Evolutionary conservation across 2,797 vertebrate species (phyloP), one percentile per base, ranked within the genome.

Genomic region (Poeciliopsis turneri): DNA sequence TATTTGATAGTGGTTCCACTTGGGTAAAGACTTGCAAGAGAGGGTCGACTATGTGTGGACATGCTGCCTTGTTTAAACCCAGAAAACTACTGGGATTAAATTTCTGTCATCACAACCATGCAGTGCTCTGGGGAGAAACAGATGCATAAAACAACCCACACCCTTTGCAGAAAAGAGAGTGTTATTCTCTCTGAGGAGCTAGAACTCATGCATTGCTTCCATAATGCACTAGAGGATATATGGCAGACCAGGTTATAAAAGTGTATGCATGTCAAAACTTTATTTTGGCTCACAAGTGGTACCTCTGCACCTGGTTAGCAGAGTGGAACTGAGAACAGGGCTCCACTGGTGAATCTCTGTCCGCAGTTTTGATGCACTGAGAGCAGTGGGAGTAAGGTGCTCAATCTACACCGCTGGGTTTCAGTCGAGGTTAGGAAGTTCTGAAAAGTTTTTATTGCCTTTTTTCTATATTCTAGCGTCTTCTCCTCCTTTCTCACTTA

Each of bases 261-360:
- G 73, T 78, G 77, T 53, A 55, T 84, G 41, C 75, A 83, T 74
- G 43, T 76, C 77, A 53, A 61, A 83, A 87, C 81, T 76, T 86
- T 76, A 83, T 74, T 74, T 81, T 70, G 53, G 51, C 79, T 84
- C 86, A 85, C 85, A 74, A 73, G 47, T 43, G 5, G 75, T 79
- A 83, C 30, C 53, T 73, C 69, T 90, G 87, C 81, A 82, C 83
- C 89, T 86, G 87, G 87, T 80, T 71, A 90, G 77, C 84, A 82
- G 88, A 90, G 88, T 91, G 91, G 90, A 92, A 92, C 92, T 81
- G 90, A 91, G 87, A 88, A 80, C 88, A 84, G 76, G 78, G 72
- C 86, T 85, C 53, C 51, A 49, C 75, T 84, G 45, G 75, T 78
- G 83, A 86, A 87, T 90, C 88, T 72, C 59, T 10, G 46, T 53